phyloP scores from a whole-genome alignment of 2,888 invertebrate species.

The Drosophila parthenogenetica region DNA sequence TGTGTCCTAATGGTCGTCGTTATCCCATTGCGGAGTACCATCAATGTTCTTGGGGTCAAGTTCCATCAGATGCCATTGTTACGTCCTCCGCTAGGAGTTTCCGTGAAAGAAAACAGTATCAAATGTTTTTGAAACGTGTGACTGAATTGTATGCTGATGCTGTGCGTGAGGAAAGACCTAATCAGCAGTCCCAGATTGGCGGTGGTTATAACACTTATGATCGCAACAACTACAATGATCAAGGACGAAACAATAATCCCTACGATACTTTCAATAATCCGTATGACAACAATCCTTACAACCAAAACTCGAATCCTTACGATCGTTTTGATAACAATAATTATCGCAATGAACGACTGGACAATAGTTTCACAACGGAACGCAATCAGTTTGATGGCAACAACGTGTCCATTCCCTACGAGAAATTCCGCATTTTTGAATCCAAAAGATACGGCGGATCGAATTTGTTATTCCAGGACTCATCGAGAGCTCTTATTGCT shows the following conservation, averaged over 20 bases:
- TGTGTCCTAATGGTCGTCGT: constrained; percentile 92
- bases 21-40: constrained; percentile 89
- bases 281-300: constrained; percentile 24
- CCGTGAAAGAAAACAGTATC: constrained; percentile 86
- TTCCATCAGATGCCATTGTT: constrained; percentile 93
- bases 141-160: constrained; percentile 86
- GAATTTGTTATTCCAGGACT: constrained; percentile 94
- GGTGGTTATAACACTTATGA: constrained; percentile 50
- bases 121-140: constrained; percentile 88
- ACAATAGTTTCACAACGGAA: constrained; percentile 81
- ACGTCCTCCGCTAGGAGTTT: constrained; percentile 91
- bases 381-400: constrained; percentile 65
- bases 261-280: constrained; percentile 50
- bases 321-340: constrained; percentile 58
- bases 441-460: constrained; percentile 89
- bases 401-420: constrained; percentile 83
- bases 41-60: constrained; percentile 93
- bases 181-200: constrained; percentile 50
- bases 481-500: constrained; percentile 88
- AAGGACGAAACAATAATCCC: constrained; percentile 49
- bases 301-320: constrained; percentile 58
- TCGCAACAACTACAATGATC: constrained; percentile 72
- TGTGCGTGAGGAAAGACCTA: constrained; percentile 62
- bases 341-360: constrained; percentile 79
- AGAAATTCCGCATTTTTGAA: constrained; percentile 90